Evolutionary conservation across 2,888 invertebrate genomes (phyloP).

Genomic region (Heliconius aoede): DNA sequence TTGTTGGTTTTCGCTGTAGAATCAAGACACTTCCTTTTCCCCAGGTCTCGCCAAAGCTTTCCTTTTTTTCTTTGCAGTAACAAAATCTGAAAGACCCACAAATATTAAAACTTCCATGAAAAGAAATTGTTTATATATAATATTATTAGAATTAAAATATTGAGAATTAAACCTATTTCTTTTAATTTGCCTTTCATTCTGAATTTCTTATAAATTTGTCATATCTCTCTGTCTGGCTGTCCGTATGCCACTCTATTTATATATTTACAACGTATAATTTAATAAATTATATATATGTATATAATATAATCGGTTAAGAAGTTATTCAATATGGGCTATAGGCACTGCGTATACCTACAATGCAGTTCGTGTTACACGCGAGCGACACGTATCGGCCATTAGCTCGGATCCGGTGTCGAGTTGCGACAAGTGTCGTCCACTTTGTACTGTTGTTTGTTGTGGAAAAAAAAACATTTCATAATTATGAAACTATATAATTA

Average conservation of each 20-base stretch:
- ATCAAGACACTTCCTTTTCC: no score
- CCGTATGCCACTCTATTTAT: no score
- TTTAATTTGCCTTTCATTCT: no score
- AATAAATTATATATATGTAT: constrained; percentile 1
- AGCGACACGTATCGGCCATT: constrained; percentile 53
- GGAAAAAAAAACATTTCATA: constrained; percentile 2
- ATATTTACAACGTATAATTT: neutral
- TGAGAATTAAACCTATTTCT: no score
- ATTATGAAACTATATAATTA: neutral
- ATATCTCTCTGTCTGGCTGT: no score
- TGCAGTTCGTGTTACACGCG: constrained; percentile 49
- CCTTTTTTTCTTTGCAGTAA: no score
- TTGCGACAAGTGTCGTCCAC: constrained; percentile 41
- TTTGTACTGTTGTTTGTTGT: constrained; percentile 24
- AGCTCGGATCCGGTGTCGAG: constrained; percentile 53
- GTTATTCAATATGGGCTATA: constrained; percentile 35
- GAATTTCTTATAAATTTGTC: no score
- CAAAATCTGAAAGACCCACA: no score
- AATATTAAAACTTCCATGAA: no score
- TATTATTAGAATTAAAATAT: no score
- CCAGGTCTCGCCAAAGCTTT: no score
- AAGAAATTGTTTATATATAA: no score
- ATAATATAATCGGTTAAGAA: constrained; percentile 30
- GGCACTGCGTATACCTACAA: constrained; percentile 20
- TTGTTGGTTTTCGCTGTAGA: neutral